These are phyloP conservation scores for Beroe forskalii DNA, from an alignment of 37 sponge, comb jelly and placozoan species.

Conservation along the genomic window DNA sequence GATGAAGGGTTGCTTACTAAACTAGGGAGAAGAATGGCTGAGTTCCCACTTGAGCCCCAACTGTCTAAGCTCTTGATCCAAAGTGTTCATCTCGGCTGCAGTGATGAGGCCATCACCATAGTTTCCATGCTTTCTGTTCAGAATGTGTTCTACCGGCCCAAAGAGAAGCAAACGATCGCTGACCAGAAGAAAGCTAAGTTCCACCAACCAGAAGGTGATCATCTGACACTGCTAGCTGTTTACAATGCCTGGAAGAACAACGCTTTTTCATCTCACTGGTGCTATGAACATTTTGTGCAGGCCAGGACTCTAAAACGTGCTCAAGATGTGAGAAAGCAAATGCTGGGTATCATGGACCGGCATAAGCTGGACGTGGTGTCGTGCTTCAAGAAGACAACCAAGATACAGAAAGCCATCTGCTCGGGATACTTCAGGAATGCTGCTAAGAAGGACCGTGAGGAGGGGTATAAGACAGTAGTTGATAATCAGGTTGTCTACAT, in stretches of 20 bases:
- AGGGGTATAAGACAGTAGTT: constrained; percentile 92
- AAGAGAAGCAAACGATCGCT: constrained; percentile 95
- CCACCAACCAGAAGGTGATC: constrained; percentile 96
- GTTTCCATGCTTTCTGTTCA: constrained; percentile 97
- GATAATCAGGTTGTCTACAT: constrained; percentile 94
- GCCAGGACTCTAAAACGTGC: constrained; percentile 70
- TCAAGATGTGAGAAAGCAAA: constrained; percentile 94
- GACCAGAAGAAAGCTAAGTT: constrained; percentile 96
- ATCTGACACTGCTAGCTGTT: constrained; percentile 90
- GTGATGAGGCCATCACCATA: constrained; percentile 93
- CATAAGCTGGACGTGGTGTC: constrained; percentile 96
- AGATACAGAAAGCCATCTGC: constrained; percentile 92
- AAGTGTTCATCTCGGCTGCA: constrained; percentile 91
- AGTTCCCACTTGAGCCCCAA: constrained; percentile 95
- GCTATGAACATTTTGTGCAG: constrained; percentile 97
- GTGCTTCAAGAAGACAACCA: constrained; percentile 82
- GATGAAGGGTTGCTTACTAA: constrained; percentile 92
- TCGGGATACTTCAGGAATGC: constrained; percentile 96
- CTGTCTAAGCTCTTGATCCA: constrained; percentile 95
- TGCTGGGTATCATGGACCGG: constrained; percentile 98
- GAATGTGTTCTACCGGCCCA: constrained; percentile 97
- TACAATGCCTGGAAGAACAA: constrained; percentile 99
- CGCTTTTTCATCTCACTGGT: constrained; percentile 93
- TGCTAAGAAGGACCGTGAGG: constrained; percentile 92
- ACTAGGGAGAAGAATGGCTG: constrained; percentile 94